These are phyloP conservation scores for Sinonovacula constricta DNA, from an alignment of 1,140 invertebrate genomes.

Conservation along the genomic window DNA sequence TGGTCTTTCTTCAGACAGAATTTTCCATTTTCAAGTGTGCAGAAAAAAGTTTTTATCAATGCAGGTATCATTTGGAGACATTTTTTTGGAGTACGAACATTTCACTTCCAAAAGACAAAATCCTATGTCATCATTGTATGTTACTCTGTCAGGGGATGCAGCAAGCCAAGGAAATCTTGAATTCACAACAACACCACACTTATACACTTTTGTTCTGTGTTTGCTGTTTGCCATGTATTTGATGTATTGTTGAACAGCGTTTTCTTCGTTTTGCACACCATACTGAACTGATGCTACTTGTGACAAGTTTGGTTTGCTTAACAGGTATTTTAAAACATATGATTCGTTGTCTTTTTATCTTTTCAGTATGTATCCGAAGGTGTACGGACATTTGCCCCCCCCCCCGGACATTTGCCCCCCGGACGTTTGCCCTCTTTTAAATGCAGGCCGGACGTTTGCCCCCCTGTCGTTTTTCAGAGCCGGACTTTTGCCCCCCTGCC, in stretches of 20 bases:
- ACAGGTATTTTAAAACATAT: background rate
- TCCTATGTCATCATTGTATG: background rate
- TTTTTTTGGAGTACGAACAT: constrained; percentile 13
- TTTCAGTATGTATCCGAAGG: background rate
- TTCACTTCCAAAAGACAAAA: constrained; percentile 16
- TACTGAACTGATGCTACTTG: constrained; percentile 1
- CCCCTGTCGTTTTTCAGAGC: too few relatives aligned
- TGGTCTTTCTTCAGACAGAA: background rate
- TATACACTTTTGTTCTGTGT: background rate
- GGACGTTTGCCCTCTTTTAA: too few relatives aligned
- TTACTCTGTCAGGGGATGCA: constrained; percentile 13
- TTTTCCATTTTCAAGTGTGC: background rate
- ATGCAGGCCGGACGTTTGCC: too few relatives aligned
- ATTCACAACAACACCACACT: background rate
- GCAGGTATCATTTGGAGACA: background rate
- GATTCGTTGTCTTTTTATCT: constrained; percentile 18
- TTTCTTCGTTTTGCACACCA: constrained; percentile 13
- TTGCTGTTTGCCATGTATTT: constrained; percentile 8
- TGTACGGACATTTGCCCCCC: too few relatives aligned
- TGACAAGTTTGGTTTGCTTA: background rate
- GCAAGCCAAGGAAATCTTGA: constrained; percentile 10
- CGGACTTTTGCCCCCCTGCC: too few relatives aligned
- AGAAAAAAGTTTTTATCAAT: constrained; percentile 2
- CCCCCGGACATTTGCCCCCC: too few relatives aligned
- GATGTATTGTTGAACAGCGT: background rate